phyloP scores from a whole-genome alignment of 2,797 vertebrate species.

The Alcedo quadribrachys region DNA sequence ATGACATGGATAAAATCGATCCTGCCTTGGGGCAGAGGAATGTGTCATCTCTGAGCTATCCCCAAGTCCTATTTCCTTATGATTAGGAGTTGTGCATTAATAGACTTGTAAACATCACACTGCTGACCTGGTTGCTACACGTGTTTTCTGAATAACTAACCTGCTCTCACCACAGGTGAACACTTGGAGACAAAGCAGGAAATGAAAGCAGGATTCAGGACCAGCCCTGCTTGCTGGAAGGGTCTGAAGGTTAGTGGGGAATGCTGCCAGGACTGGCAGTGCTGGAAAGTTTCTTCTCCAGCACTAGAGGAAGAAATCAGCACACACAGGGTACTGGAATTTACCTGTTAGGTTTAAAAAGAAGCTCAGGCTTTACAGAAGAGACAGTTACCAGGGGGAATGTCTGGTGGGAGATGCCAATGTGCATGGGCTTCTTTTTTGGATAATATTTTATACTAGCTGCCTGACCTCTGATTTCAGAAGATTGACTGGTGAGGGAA shows the following conservation, averaged over 20 bases:
- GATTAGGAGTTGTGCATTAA: neutral
- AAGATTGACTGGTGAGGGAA: neutral
- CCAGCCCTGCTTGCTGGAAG: neutral
- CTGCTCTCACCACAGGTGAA: neutral
- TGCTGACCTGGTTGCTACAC: neutral
- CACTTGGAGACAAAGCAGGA: neutral
- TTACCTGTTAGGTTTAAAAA: neutral
- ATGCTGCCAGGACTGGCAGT: neutral
- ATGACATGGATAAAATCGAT: rapidly evolving
- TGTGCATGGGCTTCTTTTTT: neutral
- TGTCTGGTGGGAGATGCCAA: neutral
- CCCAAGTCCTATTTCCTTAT: neutral
- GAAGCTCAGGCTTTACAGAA: neutral
- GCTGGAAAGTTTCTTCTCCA: neutral
- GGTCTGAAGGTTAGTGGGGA: neutral
- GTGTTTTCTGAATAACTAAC: neutral
- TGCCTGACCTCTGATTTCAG: neutral
- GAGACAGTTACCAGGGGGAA: neutral
- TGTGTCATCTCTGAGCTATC: neutral
- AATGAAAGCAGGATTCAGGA: neutral
- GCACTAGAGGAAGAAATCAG: neutral
- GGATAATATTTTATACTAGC: neutral
- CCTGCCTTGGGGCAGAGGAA: neutral
- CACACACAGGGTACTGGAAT: neutral
- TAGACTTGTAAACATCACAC: rapidly evolving